Percentiles rank a stretch among this genome's conserved stretches.
Evolutionary conservation across 2,888 invertebrate genomes (phyloP).

Genomic region (Perdita meconis): DNA sequence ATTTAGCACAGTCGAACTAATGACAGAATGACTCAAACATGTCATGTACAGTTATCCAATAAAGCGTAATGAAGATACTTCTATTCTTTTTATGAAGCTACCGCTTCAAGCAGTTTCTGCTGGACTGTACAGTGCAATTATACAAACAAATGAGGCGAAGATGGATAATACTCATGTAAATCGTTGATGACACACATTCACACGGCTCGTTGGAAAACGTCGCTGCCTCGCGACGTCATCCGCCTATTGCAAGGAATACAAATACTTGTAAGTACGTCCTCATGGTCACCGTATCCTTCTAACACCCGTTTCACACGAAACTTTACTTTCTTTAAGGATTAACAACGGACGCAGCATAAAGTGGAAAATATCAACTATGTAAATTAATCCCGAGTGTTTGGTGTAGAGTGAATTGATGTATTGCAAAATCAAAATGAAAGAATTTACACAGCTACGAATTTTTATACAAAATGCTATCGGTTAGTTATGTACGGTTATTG

Average conservation of each 20-base stretch:
- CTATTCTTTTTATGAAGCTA: neutral
- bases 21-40: too few species aligned
- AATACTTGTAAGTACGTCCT: neutral
- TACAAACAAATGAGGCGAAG: constrained; percentile 24
- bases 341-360: too few species aligned
- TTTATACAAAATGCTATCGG: too few species aligned
- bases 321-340: too few species aligned
- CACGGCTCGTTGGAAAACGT: constrained; percentile 28
- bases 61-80: neutral
- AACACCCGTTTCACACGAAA: neutral
- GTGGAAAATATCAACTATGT: too few species aligned
- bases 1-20: too few species aligned
- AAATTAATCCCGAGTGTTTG: too few species aligned
- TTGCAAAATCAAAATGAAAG: too few species aligned
- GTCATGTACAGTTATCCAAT: neutral
- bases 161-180: constrained; percentile 37
- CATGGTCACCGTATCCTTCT: too few species aligned
- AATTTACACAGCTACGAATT: too few species aligned
- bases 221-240: constrained; percentile 16
- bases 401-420: too few species aligned
- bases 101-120: neutral
- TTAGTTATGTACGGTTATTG: too few species aligned
- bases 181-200: constrained; percentile 38
- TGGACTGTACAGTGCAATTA: constrained; percentile 18
- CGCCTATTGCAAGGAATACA: constrained; percentile 6